Evolutionary conservation across 2,797 vertebrate species (phyloP), one percentile per base, ranked within the genome.

Genomic region (Pitangus sulphuratus): DNA sequence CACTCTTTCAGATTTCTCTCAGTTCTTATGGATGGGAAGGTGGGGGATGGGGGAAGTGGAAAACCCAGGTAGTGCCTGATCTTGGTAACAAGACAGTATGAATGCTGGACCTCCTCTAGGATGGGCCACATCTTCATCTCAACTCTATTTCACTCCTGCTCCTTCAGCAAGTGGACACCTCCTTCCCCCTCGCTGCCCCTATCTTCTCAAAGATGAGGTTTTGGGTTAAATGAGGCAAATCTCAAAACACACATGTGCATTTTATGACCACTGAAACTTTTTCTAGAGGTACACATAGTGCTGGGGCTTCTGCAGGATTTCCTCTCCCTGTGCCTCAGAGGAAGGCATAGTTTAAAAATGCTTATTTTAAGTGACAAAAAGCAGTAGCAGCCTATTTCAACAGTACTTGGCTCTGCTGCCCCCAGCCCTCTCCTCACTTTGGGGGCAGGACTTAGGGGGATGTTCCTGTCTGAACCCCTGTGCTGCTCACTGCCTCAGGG

Each of bases 391-490:
- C 37, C 25, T 69, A 79, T 68, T 78, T 31, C 37, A 64, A 14
- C 2, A 6, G n/a, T 16, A 10, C 44, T 90, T 7, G 3, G n/a
- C 47, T 76, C n/a, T 25, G 51, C 21, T 7, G 2, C 48, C 51
- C n/a, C 39, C 69, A 81, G 48, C 24, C 11, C 15, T 74, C 65
- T 68, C 25, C 84, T 74, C 39, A 8, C 22, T 81, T 33, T 62
- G 53, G 2, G 42, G 33, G 15, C 8, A 66, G 51, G 48, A 64
- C 2, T 0, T 3, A 48, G 76, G n/a, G 19, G 33, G 25, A 56
- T 0, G 0, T 30, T 84, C 11, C 65, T 2, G 1, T 30, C 54
- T 0, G 0, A 82, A 42, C 28, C 26, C 54, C 39, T 30, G 40
- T 1, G 8, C 56, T 81, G 44, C 61, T 69, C 35, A 47, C 78